phyloP scores from a whole-genome alignment of 2,797 vertebrate genomes.

The Astyanax mexicanus region DNA sequence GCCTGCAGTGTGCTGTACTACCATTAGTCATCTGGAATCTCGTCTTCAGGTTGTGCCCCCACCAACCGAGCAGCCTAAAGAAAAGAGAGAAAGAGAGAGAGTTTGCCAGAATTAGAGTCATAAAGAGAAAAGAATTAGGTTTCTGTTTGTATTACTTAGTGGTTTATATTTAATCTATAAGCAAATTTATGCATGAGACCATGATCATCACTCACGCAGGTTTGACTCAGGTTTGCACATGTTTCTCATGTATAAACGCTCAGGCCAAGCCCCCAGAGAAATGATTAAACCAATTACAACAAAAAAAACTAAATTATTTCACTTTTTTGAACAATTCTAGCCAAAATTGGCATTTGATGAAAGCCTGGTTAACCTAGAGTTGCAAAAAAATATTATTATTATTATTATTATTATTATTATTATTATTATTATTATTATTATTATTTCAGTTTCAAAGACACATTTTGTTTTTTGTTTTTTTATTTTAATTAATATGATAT shows the following conservation, averaged over 20 bases:
- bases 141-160: not conserved
- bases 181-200: not conserved
- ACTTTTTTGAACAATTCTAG: too few species aligned
- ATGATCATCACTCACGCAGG: conserved; percentile 80
- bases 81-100: conserved; percentile 28
- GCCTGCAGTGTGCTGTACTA: conserved; percentile 64
- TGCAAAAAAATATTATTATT: too few species aligned
- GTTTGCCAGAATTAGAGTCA: conserved; percentile 1
- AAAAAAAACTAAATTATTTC: too few species aligned
- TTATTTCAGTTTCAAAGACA: too few species aligned
- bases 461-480: too few species aligned
- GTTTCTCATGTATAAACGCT: conserved; percentile 90
- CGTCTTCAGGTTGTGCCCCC: conserved; percentile 88
- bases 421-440: too few species aligned
- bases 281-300: not conserved
- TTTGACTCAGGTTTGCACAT: conserved; percentile 77
- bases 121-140: not conserved
- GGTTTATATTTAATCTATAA: not conserved
- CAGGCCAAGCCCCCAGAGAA: conserved; percentile 81
- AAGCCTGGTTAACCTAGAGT: too few species aligned
- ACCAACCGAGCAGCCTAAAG: conserved; percentile 90
- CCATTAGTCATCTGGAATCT: conserved; percentile 92
- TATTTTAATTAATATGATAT: too few species aligned
- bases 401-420: too few species aligned
- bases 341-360: too few species aligned